Percentiles rank a stretch among this genome's conserved stretches.
Evolutionary conservation across 1,140 invertebrate species (phyloP).

Genomic region (Hypothenemus hampei): DNA sequence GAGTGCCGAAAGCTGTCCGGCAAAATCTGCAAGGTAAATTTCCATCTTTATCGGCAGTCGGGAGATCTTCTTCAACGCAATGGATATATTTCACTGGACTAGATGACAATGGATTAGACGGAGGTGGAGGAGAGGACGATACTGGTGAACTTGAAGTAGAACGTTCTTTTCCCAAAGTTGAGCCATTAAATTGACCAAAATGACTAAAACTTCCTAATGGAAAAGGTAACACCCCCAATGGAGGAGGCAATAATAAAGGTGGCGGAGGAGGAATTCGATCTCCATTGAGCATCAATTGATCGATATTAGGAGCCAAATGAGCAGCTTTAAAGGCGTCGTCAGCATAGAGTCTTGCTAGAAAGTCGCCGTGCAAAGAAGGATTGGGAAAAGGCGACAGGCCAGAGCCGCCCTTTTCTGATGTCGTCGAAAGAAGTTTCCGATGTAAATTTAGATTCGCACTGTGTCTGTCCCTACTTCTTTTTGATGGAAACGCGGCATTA

Average conservation of each 20-base stretch:
- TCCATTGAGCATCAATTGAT: conserved; percentile 46
- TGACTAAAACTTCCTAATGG: conserved; percentile 48
- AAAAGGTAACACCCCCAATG: conserved; percentile 40
- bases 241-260: conserved; percentile 50
- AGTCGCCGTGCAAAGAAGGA: conserved; percentile 65
- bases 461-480: conserved; percentile 86
- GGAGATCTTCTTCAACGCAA: conserved; percentile 54
- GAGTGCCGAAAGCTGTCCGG: conserved; percentile 55
- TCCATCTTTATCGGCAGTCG: conserved; percentile 55
- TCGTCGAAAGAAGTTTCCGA: conserved; percentile 77
- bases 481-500: conserved; percentile 93
- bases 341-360: conserved; percentile 76
- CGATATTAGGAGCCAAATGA: conserved; percentile 44
- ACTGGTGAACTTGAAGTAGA: conserved; percentile 47
- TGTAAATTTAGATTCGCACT: conserved; percentile 90
- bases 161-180: conserved; percentile 38
- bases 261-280: conserved; percentile 47
- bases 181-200: conserved; percentile 42
- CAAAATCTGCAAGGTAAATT: conserved; percentile 63
- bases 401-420: conserved; percentile 47
- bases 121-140: conserved; percentile 37
- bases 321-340: conserved; percentile 52
- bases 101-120: conserved; percentile 30
- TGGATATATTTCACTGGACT: conserved; percentile 41
- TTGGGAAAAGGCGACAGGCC: conserved; percentile 46